Percentiles rank a stretch among this genome's conserved stretches.
phyloP scores from a whole-genome alignment of 2,113 vertebrate species.

The Megaceryle torquata region DNA sequence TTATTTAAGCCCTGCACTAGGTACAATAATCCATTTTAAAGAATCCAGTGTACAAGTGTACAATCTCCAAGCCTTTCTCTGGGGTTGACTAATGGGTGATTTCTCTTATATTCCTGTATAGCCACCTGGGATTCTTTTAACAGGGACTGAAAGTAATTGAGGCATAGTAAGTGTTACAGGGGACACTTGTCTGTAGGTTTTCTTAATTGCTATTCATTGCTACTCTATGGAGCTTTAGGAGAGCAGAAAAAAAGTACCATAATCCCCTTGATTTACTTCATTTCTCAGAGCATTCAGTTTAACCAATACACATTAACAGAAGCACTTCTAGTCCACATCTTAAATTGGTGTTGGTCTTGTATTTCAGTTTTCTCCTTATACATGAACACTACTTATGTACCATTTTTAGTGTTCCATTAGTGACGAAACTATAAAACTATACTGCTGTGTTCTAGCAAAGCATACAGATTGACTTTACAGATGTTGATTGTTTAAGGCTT shows the following conservation, averaged over 20 bases:
- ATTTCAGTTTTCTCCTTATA: neutral
- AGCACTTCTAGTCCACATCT: neutral
- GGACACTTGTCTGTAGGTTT: neutral
- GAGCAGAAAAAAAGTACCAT: neutral
- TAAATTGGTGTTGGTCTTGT: neutral
- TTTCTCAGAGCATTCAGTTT: neutral
- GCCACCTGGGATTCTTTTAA: neutral
- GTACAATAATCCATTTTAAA: neutral
- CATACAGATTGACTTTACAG: neutral
- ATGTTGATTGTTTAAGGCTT: neutral
- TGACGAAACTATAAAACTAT: neutral
- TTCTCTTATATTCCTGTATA: neutral
- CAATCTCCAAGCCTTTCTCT: neutral
- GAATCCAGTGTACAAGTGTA: neutral
- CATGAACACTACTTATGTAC: fast-evolving
- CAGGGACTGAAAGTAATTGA: neutral
- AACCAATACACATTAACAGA: neutral
- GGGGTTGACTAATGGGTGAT: neutral
- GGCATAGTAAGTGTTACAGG: neutral
- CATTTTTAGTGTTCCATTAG: neutral
- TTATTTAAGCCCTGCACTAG: neutral
- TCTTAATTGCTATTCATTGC: neutral
- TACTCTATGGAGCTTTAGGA: neutral
- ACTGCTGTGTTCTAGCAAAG: neutral
- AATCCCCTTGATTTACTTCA: neutral